Evolutionary conservation across 2,888 invertebrate species (phyloP).

Genomic region (Archips crataeganus): DNA sequence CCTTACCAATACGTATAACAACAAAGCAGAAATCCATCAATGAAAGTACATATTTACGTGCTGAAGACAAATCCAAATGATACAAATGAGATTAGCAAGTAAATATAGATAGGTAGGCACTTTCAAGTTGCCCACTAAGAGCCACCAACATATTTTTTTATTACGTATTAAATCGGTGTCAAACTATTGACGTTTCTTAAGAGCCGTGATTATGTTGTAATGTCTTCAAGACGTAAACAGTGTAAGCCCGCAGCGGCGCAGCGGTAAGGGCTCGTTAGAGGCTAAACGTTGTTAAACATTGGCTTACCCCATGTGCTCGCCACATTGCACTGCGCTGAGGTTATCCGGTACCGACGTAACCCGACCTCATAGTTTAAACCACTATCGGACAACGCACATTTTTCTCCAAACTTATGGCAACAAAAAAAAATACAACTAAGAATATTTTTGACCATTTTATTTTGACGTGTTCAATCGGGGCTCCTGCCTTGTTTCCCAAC

Average conservation of each 20-base stretch:
- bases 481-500: too few relatives aligned
- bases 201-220: constrained; percentile 39
- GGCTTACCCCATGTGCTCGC: constrained; percentile 69
- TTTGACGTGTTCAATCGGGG: too few relatives aligned
- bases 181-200: neutral
- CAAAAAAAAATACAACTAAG: neutral
- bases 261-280: constrained; percentile 46
- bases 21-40: neutral
- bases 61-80: neutral
- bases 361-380: constrained; percentile 18
- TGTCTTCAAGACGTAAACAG: constrained; percentile 27
- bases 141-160: neutral
- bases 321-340: constrained; percentile 68
- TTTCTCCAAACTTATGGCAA: neutral
- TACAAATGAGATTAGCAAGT: neutral
- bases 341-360: constrained; percentile 44
- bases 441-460: neutral
- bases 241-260: constrained; percentile 38
- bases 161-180: neutral
- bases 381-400: constrained; percentile 17
- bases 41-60: neutral
- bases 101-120: neutral
- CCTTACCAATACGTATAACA: too few relatives aligned
- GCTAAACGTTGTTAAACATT: constrained; percentile 52
- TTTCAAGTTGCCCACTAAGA: neutral